These are phyloP conservation scores for Anhinga rufa DNA, from an alignment of 2,113 vertebrate species.

Conservation along the genomic window DNA sequence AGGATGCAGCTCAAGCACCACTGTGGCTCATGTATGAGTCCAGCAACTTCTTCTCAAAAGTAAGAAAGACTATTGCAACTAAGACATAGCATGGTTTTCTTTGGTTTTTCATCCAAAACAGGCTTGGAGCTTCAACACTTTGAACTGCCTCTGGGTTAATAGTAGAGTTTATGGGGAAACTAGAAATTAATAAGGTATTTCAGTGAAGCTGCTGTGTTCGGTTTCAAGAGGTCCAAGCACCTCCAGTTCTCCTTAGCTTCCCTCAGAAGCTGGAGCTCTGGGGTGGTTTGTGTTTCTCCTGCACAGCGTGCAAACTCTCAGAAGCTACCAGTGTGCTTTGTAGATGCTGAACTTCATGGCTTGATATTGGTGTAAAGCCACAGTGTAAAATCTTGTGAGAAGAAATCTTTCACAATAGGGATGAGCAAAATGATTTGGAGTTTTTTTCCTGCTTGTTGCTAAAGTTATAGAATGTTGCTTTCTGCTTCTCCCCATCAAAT, in stretches of 20 bases:
- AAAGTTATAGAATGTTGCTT: neutral
- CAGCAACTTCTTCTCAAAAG: neutral
- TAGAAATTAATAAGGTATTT: neutral
- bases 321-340: neutral
- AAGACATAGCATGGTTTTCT: neutral
- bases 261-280: neutral
- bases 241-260: neutral
- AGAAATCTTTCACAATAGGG: neutral
- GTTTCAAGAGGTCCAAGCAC: neutral
- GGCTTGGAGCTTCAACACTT: neutral
- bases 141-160: fast-evolving
- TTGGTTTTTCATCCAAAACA: neutral
- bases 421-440: neutral
- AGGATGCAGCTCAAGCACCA: fast-evolving
- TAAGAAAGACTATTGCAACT: neutral
- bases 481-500: neutral
- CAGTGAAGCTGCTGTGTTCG: neutral
- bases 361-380: neutral
- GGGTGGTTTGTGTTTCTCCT: neutral
- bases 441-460: neutral
- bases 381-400: neutral
- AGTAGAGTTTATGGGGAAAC: neutral
- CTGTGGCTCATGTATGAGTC: neutral
- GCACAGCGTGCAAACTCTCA: neutral
- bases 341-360: neutral